A percentile compares a stretch with the other conserved stretches of the same genome.
These are phyloP conservation scores for Alloplasta piceator DNA, from an alignment of 2,888 invertebrate genomes.

Conservation along the genomic window DNA sequence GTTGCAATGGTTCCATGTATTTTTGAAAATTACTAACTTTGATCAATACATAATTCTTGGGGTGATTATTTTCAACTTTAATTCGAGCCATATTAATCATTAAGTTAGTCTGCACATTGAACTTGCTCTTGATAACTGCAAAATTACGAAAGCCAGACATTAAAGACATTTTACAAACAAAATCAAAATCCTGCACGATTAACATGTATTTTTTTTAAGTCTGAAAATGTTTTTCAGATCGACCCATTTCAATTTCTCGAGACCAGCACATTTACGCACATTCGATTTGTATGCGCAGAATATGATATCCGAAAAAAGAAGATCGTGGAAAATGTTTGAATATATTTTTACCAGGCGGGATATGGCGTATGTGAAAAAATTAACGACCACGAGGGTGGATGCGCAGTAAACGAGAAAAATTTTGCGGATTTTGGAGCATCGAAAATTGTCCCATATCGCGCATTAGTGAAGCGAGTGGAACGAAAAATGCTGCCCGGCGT, in stretches of 20 bases:
- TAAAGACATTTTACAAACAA: too few relatives aligned
- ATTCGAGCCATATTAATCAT: too few relatives aligned
- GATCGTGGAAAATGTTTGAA: neutral
- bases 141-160: too few relatives aligned
- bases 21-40: too few relatives aligned
- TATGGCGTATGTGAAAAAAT: neutral
- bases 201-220: too few relatives aligned
- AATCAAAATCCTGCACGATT: too few relatives aligned
- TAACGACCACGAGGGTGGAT: slow-evolving; percentile 6
- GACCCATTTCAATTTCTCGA: neutral
- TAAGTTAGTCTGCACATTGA: too few relatives aligned
- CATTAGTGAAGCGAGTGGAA: slow-evolving; percentile 22
- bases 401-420: slow-evolving; percentile 15
- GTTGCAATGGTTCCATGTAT: too few relatives aligned
- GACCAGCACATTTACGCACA: neutral
- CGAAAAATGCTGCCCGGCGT: slow-evolving; percentile 18
- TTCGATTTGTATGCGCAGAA: slow-evolving; percentile 15
- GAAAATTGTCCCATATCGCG: slow-evolving; percentile 26
- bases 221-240: too few relatives aligned
- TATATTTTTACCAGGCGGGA: neutral
- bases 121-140: too few relatives aligned
- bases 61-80: too few relatives aligned
- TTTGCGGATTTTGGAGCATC: slow-evolving; percentile 13
- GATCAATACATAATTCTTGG: too few relatives aligned
- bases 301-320: neutral